These are phyloP conservation scores for Paracyclopina nana DNA, from an alignment of 1,140 invertebrate genomes.

Conservation along the genomic window DNA sequence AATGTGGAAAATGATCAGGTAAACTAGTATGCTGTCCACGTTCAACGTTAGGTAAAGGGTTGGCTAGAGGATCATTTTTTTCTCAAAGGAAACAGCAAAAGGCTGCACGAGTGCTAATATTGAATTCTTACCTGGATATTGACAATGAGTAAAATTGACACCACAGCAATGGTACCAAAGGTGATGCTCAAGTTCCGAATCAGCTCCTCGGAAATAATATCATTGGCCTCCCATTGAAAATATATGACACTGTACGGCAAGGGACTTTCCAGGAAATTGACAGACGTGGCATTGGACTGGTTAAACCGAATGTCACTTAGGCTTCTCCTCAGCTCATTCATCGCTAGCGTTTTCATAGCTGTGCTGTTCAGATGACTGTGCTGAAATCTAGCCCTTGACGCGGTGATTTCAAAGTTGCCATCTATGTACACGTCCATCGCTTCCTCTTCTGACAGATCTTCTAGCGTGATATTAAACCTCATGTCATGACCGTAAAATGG, in stretches of 20 bases:
- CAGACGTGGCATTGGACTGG: not conserved
- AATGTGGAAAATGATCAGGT: no score
- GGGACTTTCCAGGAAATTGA: not conserved
- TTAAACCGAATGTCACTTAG: no score
- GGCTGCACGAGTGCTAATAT: no score
- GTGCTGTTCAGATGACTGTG: not conserved
- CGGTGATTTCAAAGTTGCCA: not conserved
- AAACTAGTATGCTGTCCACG: no score
- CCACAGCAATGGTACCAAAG: slow-evolving; percentile 29
- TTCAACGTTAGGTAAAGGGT: no score
- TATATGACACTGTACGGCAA: not conserved
- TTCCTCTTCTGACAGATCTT: not conserved
- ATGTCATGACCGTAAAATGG: not conserved
- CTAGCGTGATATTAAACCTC: slow-evolving; percentile 1
- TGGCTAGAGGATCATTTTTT: no score
- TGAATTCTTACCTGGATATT: slow-evolving; percentile 31
- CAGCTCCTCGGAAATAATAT: slow-evolving; percentile 32
- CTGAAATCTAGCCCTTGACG: slow-evolving; percentile 1
- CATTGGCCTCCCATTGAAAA: slow-evolving; percentile 1
- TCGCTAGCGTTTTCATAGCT: not conserved
- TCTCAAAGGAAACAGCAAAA: no score
- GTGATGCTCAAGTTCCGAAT: slow-evolving; percentile 33
- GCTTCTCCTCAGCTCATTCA: not conserved
- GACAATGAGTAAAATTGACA: slow-evolving; percentile 33
- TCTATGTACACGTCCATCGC: not conserved